Evolutionary conservation across 2,113 vertebrate genomes (phyloP).

Genomic region (Halichoerus grypus): DNA sequence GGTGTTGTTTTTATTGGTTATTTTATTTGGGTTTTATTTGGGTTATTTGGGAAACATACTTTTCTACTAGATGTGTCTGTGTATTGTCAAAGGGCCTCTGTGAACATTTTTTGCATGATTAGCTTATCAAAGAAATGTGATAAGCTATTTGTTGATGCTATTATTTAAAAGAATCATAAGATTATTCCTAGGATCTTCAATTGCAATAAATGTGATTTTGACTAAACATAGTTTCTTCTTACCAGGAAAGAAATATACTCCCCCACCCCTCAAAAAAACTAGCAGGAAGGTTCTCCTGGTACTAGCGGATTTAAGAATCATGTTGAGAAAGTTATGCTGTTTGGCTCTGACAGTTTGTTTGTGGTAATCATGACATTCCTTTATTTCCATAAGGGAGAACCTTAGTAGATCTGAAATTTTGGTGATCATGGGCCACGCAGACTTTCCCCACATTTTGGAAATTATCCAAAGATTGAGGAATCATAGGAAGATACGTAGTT

Average conservation of each 20-base stretch:
- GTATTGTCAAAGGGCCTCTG: not conserved
- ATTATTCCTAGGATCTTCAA: not conserved
- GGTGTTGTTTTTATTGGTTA: not conserved
- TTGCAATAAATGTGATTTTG: constrained; percentile 23
- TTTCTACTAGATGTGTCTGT: not conserved
- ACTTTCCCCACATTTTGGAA: constrained; percentile 35
- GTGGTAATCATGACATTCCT: not conserved
- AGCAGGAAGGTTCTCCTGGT: not conserved
- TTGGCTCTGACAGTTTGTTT: constrained; percentile 23
- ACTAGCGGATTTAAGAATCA: constrained; percentile 29
- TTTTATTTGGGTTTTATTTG: not conserved
- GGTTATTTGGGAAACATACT: not conserved
- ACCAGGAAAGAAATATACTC: not conserved
- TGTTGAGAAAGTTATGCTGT: constrained; percentile 46
- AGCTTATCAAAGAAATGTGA: constrained; percentile 31
- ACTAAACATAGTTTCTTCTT: constrained; percentile 41
- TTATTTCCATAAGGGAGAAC: constrained; percentile 8
- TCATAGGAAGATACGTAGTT: constrained; percentile 37
- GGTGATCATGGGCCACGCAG: constrained; percentile 8
- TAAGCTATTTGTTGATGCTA: not conserved
- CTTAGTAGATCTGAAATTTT: constrained; percentile 31
- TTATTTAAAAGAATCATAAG: not conserved
- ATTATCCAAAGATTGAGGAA: not conserved
- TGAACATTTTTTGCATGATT: constrained; percentile 25
- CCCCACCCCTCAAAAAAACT: not conserved